Percentiles rank a stretch among this genome's conserved stretches.
Conservation (phyloP, 2,888 invertebrate species). For the Dicranocentrus wangi region DNA sequence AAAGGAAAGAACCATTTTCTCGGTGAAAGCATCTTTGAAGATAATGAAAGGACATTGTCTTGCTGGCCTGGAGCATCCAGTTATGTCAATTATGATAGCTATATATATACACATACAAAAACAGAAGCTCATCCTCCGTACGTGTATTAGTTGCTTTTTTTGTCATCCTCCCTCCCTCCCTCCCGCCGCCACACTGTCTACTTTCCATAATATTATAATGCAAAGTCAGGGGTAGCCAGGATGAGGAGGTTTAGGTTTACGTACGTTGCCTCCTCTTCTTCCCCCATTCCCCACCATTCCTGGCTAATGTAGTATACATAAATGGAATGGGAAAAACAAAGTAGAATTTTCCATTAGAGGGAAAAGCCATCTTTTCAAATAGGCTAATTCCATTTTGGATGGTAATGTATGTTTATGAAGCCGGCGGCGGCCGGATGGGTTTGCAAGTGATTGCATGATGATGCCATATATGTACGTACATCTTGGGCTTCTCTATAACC, state of each 20-base stretch:
- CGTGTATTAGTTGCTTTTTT: constrained; percentile 35
- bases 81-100: constrained; percentile 57
- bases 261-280: no score
- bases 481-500: constrained; percentile 40
- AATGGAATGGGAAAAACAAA: constrained; percentile 60
- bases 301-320: constrained; percentile 60
- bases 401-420: constrained; percentile 72
- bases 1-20: constrained; percentile 44
- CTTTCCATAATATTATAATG: constrained; percentile 43
- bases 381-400: constrained; percentile 73
- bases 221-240: constrained; percentile 13
- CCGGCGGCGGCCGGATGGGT: constrained; percentile 32
- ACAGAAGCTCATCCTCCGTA: background rate
- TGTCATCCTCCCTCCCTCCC: constrained; percentile 47
- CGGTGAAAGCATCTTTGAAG: constrained; percentile 58
- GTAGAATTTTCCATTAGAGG: constrained; percentile 69
- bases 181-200: no score
- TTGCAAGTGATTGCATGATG: constrained; percentile 40
- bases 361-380: constrained; percentile 67
- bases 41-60: constrained; percentile 57
- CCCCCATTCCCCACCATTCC: constrained; percentile 44
- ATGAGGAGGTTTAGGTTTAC: constrained; percentile 25
- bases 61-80: constrained; percentile 48
- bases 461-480: constrained; percentile 46
- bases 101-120: constrained; percentile 32